Evolutionary conservation across 2,113 vertebrate species (phyloP).

Genomic region (Melanerpes formicivorus): DNA sequence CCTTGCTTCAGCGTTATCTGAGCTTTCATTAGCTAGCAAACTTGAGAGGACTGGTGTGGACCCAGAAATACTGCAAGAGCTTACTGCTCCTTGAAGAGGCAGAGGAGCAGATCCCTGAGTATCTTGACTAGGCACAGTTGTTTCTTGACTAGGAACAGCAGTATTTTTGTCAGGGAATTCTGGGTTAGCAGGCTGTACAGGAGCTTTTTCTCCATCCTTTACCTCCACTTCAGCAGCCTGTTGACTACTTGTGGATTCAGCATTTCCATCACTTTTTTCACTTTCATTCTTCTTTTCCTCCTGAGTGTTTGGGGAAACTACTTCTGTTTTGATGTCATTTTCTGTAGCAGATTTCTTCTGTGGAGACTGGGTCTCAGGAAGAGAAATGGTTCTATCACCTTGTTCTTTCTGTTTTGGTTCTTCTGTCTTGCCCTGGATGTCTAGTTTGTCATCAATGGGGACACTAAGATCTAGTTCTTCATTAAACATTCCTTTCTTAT

Average conservation of each 20-base stretch:
- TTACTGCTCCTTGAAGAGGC: conserved; percentile 66
- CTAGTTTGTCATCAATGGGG: conserved; percentile 84
- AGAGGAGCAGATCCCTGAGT: conserved; percentile 54
- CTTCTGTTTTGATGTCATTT: conserved; percentile 78
- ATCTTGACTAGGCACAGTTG: conserved; percentile 55
- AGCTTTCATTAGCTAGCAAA: conserved; percentile 86
- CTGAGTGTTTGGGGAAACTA: conserved; percentile 66
- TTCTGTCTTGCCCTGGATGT: conserved; percentile 66
- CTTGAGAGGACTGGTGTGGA: conserved; percentile 85
- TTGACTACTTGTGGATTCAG: conserved; percentile 50
- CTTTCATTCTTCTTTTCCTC: conserved; percentile 76
- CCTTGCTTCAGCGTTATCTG: conserved; percentile 78
- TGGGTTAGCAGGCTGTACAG: conserved; percentile 9
- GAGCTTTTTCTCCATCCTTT: conserved; percentile 66
- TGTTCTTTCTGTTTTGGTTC: conserved; percentile 71
- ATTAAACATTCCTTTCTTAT: conserved; percentile 97
- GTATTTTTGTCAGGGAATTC: conserved; percentile 60
- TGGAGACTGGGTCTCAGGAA: conserved; percentile 57
- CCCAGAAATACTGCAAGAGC: conserved; percentile 72
- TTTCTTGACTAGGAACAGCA: conserved; percentile 48
- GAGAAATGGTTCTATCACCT: conserved; percentile 52
- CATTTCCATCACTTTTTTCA: conserved; percentile 57
- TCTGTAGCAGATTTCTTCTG: conserved; percentile 64
- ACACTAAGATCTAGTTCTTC: conserved; percentile 93
- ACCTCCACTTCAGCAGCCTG: conserved; percentile 77